Conservation (phyloP, 2,797 vertebrate genomes). For the Microcaecilia unicolor region DNA sequence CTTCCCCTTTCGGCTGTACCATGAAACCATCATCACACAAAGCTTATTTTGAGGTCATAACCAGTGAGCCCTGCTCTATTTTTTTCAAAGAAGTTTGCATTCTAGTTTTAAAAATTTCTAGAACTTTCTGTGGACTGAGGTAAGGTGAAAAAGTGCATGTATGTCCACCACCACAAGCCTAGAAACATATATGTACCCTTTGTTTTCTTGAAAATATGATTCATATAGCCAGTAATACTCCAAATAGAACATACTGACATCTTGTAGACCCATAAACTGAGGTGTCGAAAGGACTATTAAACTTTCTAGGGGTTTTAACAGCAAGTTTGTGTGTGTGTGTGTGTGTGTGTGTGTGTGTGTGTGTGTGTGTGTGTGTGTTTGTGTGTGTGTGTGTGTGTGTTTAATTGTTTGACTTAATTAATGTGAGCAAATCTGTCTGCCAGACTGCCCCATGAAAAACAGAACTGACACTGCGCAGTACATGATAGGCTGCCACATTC, state of each 20-base stretch:
- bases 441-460: slow-evolving; percentile 65
- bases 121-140: no score
- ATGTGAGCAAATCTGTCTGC: slow-evolving; percentile 54
- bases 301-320: neutral
- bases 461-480: slow-evolving; percentile 70
- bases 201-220: no score
- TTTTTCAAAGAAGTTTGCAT: slow-evolving; percentile 8
- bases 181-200: no score
- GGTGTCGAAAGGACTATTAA: accelerated
- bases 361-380: no score
- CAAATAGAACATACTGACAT: neutral
- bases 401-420: slow-evolving; percentile 51
- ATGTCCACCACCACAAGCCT: no score
- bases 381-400: no score
- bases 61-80: neutral
- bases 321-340: no score
- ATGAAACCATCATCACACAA: slow-evolving; percentile 4
- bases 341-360: no score
- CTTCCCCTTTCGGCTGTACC: neutral
- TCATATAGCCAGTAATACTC: no score
- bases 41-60: slow-evolving; percentile 1
- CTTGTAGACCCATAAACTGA: neutral
- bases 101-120: no score
- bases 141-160: slow-evolving; percentile 3
- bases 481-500: slow-evolving; percentile 62